Base-by-base conservation (phyloP, 2,113 vertebrate species). In the Myxocyprinus asiaticus region DNA sequence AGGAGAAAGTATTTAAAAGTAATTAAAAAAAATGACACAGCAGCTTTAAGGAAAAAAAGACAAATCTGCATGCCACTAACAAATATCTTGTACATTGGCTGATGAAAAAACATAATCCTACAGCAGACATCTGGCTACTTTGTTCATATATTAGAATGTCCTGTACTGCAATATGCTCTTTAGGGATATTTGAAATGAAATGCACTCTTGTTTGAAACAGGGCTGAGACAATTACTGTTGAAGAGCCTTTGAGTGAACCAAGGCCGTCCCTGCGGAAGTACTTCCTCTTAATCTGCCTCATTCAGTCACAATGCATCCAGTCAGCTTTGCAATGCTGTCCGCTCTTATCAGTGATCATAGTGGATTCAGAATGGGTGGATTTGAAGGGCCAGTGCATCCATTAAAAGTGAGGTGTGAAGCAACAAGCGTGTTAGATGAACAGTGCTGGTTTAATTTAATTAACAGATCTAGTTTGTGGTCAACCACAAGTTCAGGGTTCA, bases 261-360 rank as follows among this genome's bases (percentile, higher is more conserved):
- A 33, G 3, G 22, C 71, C 48, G 7, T 42, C n/a, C 12, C 22
- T n/a, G 51, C 4, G 33, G 12, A 47, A 56, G 33, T 15, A 71
- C 56, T 73, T 67, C 53, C 17, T 15, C 53, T n/a, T 63, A 58
- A 74, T 59, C 74, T 70, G 71, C 80, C 70, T 83, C 83, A 81
- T 77, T 87, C 55, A 4, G 78, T 89, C 84, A 83, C 67, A 7
- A 72, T 71, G 53, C 71, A 89, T 86, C 62, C 77, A 71, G 80
- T 89, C 89, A 82, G 77, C 80, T 68, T 33, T 76, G 66, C 82
- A 63, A 55, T 51, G 65, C 63, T 58, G 71, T 85, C 83, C 62
- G 42, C 69, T 10, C 50, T 80, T 69, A 82, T 83, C 22, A 33
- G 22, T 33, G 22, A 33, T 33, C 74, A 67, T 61, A 55, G 48